Evolutionary conservation across 64 coral and sea anemone species (phyloP).

Genomic region (Acropora tenuis): DNA sequence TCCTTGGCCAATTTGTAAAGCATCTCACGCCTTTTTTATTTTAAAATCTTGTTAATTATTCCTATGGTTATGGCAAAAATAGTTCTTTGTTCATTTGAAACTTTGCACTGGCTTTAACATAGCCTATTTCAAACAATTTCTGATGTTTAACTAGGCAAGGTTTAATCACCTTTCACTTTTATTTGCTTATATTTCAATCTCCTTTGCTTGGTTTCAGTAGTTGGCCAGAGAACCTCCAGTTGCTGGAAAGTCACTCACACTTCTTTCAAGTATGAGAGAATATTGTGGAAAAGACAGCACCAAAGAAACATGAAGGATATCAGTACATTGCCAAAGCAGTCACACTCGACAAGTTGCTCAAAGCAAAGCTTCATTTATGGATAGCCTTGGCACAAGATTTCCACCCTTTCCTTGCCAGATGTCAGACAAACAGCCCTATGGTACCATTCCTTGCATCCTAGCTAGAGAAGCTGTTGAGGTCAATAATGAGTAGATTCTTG

Average conservation of each 20-base stretch:
- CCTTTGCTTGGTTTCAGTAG: constrained; percentile 24
- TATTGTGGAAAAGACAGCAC: constrained; percentile 81
- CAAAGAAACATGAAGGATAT: constrained; percentile 80
- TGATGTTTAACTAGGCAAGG: neutral
- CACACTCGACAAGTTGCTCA: constrained; percentile 53
- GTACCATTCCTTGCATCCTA: constrained; percentile 50
- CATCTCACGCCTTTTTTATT: no score
- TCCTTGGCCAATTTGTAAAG: no score
- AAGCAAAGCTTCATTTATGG: constrained; percentile 68
- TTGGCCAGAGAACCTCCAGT: constrained; percentile 82
- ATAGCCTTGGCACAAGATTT: constrained; percentile 56
- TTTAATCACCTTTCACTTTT: constrained; percentile 1
- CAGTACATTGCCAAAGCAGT: constrained; percentile 26
- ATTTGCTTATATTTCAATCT: neutral
- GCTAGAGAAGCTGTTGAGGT: constrained; percentile 45
- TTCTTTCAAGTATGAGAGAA: constrained; percentile 60
- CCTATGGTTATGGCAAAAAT: no score
- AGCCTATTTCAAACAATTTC: constrained; percentile 13
- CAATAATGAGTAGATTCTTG: constrained; percentile 54
- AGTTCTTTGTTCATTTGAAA: no score
- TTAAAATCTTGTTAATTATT: no score
- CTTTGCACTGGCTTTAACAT: no score
- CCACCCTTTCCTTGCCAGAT: constrained; percentile 41
- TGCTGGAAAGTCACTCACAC: constrained; percentile 70
- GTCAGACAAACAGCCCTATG: constrained; percentile 36